Percentiles rank a stretch among this genome's conserved stretches.
Conservation (phyloP, 2,888 invertebrate genomes). For the Artemia sinica region DNA sequence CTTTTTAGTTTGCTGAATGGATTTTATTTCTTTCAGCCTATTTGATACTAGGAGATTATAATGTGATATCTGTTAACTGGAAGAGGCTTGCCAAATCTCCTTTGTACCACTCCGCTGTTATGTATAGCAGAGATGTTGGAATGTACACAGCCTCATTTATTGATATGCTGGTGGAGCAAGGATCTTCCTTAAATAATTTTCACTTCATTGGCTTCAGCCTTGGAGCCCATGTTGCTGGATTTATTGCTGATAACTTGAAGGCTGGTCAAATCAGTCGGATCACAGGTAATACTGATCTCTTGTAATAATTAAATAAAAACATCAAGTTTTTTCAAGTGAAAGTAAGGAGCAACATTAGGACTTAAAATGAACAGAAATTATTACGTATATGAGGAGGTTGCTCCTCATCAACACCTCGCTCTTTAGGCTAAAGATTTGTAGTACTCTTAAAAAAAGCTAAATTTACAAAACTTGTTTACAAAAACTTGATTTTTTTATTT, state of each 20-base stretch:
- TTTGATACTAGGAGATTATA: constrained; percentile 21
- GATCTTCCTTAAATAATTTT: constrained; percentile 23
- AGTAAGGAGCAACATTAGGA: too few species aligned
- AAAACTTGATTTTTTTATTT: too few species aligned
- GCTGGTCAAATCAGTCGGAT: constrained; percentile 24
- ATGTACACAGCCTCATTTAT: constrained; percentile 23
- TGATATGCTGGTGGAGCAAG: constrained; percentile 22
- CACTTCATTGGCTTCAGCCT: constrained; percentile 27
- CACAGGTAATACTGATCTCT: constrained; percentile 22
- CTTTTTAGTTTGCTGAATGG: too few species aligned
- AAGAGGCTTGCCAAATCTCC: constrained; percentile 24
- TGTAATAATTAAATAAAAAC: too few species aligned
- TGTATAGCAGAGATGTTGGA: constrained; percentile 25
- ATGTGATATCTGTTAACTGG: constrained; percentile 26
- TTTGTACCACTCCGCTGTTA: constrained; percentile 25
- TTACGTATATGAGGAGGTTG: too few species aligned
- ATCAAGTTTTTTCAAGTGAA: too few species aligned
- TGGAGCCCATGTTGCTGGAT: constrained; percentile 27
- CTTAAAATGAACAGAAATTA: too few species aligned
- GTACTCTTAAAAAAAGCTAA: too few species aligned
- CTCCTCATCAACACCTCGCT: too few species aligned
- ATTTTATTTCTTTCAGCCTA: constrained; percentile 11
- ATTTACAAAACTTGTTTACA: too few species aligned
- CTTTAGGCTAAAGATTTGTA: too few species aligned
- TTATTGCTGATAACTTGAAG: constrained; percentile 25